These are phyloP conservation scores for Callinectes sapidus DNA, from an alignment of 2,888 invertebrate genomes.

Conservation along the genomic window DNA sequence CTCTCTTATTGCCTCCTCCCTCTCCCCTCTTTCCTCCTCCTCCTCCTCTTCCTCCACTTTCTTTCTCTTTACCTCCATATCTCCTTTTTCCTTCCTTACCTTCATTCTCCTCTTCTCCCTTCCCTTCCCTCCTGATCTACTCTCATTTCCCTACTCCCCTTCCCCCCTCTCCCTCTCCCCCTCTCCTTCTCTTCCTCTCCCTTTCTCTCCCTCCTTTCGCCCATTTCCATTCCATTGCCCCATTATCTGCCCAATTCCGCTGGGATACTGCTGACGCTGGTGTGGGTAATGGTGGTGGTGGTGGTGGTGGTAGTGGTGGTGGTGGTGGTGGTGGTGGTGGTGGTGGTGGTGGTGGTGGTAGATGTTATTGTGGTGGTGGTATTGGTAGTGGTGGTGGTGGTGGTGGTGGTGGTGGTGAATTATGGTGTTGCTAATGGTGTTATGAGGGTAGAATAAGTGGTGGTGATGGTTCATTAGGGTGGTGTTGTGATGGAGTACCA, in stretches of 20 bases:
- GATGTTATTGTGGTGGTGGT: neutral
- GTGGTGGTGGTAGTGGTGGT: too few species aligned
- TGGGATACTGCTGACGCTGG: slow-evolving; percentile 27
- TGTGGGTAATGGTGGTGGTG: slow-evolving; percentile 29
- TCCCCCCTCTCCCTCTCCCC: neutral
- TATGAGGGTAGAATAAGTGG: too few species aligned
- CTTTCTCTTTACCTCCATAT: neutral
- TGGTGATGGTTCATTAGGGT: too few species aligned
- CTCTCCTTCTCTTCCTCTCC: neutral
- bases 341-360: neutral
- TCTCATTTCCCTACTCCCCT: neutral
- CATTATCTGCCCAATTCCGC: slow-evolving; percentile 28
- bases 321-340: too few species aligned
- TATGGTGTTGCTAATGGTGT: neutral
- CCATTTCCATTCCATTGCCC: slow-evolving; percentile 31
- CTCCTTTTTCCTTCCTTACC: neutral
- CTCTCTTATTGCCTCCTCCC: neutral
- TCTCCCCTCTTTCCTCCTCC: neutral
- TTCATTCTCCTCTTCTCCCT: neutral
- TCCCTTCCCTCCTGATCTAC: neutral
- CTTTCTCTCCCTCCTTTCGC: neutral
- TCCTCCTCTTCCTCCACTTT: neutral
- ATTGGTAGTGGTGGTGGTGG: neutral
- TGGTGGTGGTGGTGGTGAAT: too few species aligned
- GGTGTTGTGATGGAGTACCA: too few species aligned